phyloP scores from a whole-genome alignment of 1,140 invertebrate genomes.

The Drosophila yakuba region DNA sequence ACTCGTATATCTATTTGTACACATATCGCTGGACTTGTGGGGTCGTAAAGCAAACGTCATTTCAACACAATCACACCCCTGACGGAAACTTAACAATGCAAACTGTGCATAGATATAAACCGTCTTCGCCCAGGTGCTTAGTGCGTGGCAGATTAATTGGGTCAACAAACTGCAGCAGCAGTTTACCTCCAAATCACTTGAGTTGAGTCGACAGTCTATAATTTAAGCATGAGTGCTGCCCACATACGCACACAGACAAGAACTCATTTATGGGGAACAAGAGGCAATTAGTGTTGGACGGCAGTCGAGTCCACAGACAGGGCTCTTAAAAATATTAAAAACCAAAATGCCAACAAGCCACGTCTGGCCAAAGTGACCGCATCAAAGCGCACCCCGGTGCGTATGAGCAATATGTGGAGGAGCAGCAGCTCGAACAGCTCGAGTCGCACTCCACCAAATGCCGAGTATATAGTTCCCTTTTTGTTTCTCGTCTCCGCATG shows the following conservation, averaged over 20 bases:
- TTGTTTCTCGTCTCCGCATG: not conserved
- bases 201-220: slow-evolving; percentile 62
- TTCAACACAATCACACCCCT: slow-evolving; percentile 43
- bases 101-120: slow-evolving; percentile 51
- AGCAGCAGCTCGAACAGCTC: not conserved
- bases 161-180: slow-evolving; percentile 62
- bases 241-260: not conserved
- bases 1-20: not conserved
- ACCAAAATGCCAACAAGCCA: slow-evolving; percentile 42
- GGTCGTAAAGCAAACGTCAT: slow-evolving; percentile 35
- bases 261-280: not conserved
- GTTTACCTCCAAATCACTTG: slow-evolving; percentile 55
- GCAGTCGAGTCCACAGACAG: slow-evolving; percentile 33
- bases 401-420: slow-evolving; percentile 63
- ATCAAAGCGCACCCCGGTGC: slow-evolving; percentile 66
- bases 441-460: slow-evolving; percentile 54
- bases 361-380: slow-evolving; percentile 60
- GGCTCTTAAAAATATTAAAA: slow-evolving; percentile 71
- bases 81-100: slow-evolving; percentile 64
- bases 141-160: slow-evolving; percentile 68
- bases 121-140: slow-evolving; percentile 50
- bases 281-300: slow-evolving; percentile 54
- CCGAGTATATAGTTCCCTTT: slow-evolving; percentile 38
- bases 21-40: slow-evolving; percentile 4
- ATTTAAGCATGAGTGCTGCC: slow-evolving; percentile 55